These are phyloP conservation scores for Geopemphigus sp. DNA, from an alignment of 1,140 invertebrate genomes.

Conservation along the genomic window DNA sequence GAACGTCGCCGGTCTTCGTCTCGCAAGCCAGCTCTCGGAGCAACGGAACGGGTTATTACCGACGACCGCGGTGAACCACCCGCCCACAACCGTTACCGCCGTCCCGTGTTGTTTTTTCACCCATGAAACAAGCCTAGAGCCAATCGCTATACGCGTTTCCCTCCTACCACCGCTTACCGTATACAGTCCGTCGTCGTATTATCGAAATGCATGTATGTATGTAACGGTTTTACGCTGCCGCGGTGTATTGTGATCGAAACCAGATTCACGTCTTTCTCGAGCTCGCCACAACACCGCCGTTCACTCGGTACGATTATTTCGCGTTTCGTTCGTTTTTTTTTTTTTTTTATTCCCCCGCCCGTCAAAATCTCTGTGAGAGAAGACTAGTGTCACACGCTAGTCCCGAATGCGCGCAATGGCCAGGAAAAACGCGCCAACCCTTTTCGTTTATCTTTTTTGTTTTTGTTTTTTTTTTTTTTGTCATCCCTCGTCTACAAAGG, in stretches of 20 bases:
- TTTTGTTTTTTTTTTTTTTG: slow-evolving; percentile 22
- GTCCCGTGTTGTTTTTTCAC: slow-evolving; percentile 13
- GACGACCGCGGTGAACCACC: too few relatives aligned
- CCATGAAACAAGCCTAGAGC: slow-evolving; percentile 7
- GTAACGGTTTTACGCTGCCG: background rate
- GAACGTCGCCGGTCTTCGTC: background rate
- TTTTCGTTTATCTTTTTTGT: slow-evolving; percentile 8
- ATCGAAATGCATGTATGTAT: too few relatives aligned
- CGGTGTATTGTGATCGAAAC: slow-evolving; percentile 23
- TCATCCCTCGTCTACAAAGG: too few relatives aligned
- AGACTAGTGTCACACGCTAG: background rate
- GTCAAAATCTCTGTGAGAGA: slow-evolving; percentile 32
- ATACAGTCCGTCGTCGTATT: background rate
- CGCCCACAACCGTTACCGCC: slow-evolving; percentile 31
- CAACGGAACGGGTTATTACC: background rate
- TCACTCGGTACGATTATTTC: too few relatives aligned
- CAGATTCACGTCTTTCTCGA: slow-evolving; percentile 4
- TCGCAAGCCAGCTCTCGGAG: slow-evolving; percentile 40
- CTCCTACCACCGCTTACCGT: too few relatives aligned
- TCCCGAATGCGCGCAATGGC: slow-evolving; percentile 11
- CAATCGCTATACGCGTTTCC: background rate
- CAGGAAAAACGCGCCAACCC: slow-evolving; percentile 44
- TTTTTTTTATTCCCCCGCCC: background rate
- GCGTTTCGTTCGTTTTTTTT: too few relatives aligned
- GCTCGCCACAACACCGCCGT: too few relatives aligned